Percentiles rank a stretch among this genome's conserved stretches.
phyloP scores from a whole-genome alignment of 1,140 invertebrate species.

The Hycleus cichorii region DNA sequence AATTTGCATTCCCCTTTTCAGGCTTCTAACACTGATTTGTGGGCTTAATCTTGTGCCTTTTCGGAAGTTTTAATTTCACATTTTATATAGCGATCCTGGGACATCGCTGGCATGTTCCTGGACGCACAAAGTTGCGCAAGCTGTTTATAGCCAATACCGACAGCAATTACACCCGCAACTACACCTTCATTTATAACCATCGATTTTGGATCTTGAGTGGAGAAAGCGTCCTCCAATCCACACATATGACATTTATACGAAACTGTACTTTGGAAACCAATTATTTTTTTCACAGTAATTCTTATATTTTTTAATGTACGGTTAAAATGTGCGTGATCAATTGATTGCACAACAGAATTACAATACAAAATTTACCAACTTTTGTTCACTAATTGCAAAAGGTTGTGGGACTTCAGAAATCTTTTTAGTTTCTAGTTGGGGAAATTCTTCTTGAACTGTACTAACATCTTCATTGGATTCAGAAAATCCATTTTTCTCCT shows the following conservation, averaged over 20 bases:
- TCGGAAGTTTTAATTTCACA: neutral
- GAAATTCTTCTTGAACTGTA: too few relatives aligned
- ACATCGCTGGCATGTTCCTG: neutral
- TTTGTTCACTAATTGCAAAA: too few relatives aligned
- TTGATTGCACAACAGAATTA: too few relatives aligned
- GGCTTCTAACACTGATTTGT: neutral
- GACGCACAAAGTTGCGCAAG: neutral
- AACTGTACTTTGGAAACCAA: neutral
- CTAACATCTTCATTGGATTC: too few relatives aligned
- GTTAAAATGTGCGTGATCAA: too few relatives aligned
- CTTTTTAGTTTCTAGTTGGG: too few relatives aligned
- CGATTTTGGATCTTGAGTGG: neutral
- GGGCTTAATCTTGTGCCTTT: neutral
- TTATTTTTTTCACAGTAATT: too few relatives aligned
- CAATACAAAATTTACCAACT: too few relatives aligned
- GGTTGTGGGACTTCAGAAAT: too few relatives aligned
- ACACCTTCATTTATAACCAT: neutral
- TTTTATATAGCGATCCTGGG: neutral
- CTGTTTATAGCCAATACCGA: constrained; percentile 1
- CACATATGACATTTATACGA: constrained; percentile 6
- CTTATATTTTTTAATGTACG: too few relatives aligned
- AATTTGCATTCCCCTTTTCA: constrained; percentile 5
- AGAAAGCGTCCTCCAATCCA: neutral
- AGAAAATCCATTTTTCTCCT: too few relatives aligned
- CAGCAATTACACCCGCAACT: neutral